Percentiles rank a stretch among this genome's conserved stretches.
Conservation (phyloP, 2,113 vertebrate genomes). For the Zosterops pallidus region DNA sequence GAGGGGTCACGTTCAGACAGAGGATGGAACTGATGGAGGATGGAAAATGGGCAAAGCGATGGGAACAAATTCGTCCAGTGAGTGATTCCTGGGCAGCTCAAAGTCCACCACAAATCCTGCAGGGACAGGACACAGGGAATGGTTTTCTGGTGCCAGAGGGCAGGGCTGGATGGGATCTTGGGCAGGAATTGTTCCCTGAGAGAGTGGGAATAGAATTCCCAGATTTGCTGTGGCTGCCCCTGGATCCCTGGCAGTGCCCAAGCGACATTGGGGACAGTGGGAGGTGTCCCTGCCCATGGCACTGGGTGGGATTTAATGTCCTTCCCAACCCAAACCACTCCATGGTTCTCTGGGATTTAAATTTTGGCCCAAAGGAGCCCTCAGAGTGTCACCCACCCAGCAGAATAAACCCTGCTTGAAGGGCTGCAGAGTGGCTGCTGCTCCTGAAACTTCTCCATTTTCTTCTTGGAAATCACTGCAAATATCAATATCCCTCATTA, state of each 20-base stretch:
- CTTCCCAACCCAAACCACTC: neutral
- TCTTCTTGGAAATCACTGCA: neutral
- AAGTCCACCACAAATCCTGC: neutral
- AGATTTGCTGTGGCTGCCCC: neutral
- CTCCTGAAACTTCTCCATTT: neutral
- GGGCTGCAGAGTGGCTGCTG: neutral
- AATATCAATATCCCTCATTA: neutral
- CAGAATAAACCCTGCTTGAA: neutral
- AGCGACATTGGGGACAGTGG: neutral
- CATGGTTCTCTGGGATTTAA: neutral
- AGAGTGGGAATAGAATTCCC: neutral
- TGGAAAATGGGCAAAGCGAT: neutral
- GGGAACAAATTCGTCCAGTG: neutral
- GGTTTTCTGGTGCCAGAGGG: fast-evolving
- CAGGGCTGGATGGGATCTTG: fast-evolving
- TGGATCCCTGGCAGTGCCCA: neutral
- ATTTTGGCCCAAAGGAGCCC: neutral
- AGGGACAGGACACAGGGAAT: fast-evolving
- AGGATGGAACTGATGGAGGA: neutral
- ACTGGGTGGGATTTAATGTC: fast-evolving
- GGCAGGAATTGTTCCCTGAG: neutral
- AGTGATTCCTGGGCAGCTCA: neutral
- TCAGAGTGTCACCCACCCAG: neutral
- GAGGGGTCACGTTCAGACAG: fast-evolving
- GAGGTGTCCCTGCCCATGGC: neutral